Base-by-base conservation (phyloP, 2,888 invertebrate species). In the Tholera decimalis region DNA sequence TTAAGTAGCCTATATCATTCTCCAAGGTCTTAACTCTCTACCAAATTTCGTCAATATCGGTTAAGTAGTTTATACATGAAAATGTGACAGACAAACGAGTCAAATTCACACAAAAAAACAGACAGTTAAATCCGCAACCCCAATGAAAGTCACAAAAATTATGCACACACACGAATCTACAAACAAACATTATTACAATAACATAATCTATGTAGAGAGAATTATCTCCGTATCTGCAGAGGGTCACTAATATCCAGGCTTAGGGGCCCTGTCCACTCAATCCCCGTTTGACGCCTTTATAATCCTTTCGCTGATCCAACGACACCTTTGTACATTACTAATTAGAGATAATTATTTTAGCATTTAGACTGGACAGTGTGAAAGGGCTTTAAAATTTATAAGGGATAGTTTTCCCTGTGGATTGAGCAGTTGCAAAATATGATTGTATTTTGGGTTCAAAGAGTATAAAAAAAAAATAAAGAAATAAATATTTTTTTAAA, bases 221-320 rank as follows among this genome's bases (percentile, higher is more conserved):
- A 37, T 18, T 39, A 51, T 66, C n/a, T 39, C 30, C 43, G 28
- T 18, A 33, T n/a, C 20, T 5, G n/a, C 28, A 28, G 28, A 49
- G 65, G 76, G 70, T 79, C 73, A 50, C 28, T 73, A 49, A 70
- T 47, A 49, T 43, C 51, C 0, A 1, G 55, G 65, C 58, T 80
- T 77, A 78, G 26, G 7, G 49, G 50, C 63, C 70, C 35, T 73
- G 80, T 79, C 80, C 82, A 71, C 57, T 55, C 26, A 37, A 80
- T 82, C 79, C 72, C 83, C 54, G 81, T 79, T 90, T 91, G 87
- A 84, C 91, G 85, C 91, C 84, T 88, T 55, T 4, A 8, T 85
- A 82, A 87, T 81, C 86, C 82, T 18, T 13, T 18, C 22, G 22
- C 11, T 47, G 35, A 65, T 41, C 39, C n/a, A 50, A 35, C 54